Evolutionary conservation across 2,113 vertebrate species (phyloP), one percentile per base, ranked within the genome.

Genomic region (Aegotheles bennettii): DNA sequence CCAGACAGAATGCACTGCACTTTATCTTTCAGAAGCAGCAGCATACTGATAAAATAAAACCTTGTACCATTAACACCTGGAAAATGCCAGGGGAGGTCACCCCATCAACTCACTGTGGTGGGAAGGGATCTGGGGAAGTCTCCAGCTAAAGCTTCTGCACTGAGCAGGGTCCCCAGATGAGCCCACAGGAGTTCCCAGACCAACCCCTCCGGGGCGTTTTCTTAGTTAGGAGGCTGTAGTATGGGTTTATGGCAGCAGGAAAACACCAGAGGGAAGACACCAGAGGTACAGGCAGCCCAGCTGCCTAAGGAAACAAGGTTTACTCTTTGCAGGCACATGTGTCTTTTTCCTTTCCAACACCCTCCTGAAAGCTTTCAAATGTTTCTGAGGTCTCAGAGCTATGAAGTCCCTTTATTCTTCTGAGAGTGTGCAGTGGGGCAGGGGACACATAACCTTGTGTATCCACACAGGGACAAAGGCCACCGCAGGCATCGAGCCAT

Each of bases 201-300:
- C 63, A 85, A 14, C 16, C 28, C 17, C 81, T 36, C 28, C 18
- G 23, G 65, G 21, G 40, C 45, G 43, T 10, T 43, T 79, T n/a
- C 67, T 92, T 42, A 51, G 18, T 51, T 67, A 73, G 1, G 3
- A 73, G 75, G 45, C 35, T 74, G 38, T 48, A 54, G 67, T 1
- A 57, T 1, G 6, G 14, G 40, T 13, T 82, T 59, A 35, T 11
- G 36, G 65, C 45, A 53, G 71, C 8, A 86, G 24, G 31, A 38
- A 59, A 80, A 67, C 56, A 65, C 36, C 19, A 65, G 29, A 67
- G 28, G 33, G 31, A 38, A 59, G 76, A 67, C 56, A 65, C 36
- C 19, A 65, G 29, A 67, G 28, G 33, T 11, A 60, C 11, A 16
- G 9, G n/a, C 20, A 45, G 38, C 18, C 60, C 0, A 0, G 19